A percentile compares a stretch with the other conserved stretches of the same genome.
These are phyloP conservation scores for Eucidaris tribuloides DNA, from an alignment of 35 echinoderm and acorn worm genomes.

Conservation along the genomic window DNA sequence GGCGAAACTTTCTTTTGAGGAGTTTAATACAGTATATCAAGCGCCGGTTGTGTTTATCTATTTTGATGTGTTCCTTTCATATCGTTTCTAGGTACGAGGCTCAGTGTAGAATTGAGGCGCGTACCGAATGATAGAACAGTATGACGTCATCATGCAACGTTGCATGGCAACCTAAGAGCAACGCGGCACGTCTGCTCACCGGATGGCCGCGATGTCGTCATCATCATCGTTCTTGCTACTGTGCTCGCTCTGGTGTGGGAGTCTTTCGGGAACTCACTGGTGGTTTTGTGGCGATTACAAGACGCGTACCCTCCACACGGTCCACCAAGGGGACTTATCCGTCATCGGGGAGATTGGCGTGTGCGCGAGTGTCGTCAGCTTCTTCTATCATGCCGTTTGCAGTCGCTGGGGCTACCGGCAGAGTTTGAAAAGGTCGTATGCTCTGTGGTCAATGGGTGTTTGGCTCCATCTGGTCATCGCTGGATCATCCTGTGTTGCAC, in stretches of 20 bases:
- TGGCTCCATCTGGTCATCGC: conserved; percentile 63
- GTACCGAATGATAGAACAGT: no score
- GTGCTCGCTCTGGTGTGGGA: conserved; percentile 8
- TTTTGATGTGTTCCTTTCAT: no score
- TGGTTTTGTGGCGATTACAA: conserved; percentile 52
- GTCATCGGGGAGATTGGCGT: conserved; percentile 56
- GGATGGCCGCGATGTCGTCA: neutral
- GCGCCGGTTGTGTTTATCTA: no score
- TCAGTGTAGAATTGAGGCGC: no score
- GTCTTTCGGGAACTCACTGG: conserved; percentile 60
- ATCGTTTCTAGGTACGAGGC: no score
- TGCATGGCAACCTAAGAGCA: no score
- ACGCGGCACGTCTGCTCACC: no score
- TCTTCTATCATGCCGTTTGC: conserved; percentile 57
- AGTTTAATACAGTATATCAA: no score
- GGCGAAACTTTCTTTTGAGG: no score
- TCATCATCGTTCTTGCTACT: neutral
- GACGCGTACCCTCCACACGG: conserved; percentile 39
- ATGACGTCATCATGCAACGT: no score
- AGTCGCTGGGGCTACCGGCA: conserved; percentile 28
- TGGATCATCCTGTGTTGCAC: conserved; percentile 78
- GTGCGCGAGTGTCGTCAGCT: conserved; percentile 53
- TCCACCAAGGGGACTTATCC: conserved; percentile 59
- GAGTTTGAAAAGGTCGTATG: conserved; percentile 35
- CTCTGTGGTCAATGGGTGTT: conserved; percentile 51